phyloP scores from a whole-genome alignment of 37 sponge, comb jelly and placozoan genomes.

The Beroe ovata region DNA sequence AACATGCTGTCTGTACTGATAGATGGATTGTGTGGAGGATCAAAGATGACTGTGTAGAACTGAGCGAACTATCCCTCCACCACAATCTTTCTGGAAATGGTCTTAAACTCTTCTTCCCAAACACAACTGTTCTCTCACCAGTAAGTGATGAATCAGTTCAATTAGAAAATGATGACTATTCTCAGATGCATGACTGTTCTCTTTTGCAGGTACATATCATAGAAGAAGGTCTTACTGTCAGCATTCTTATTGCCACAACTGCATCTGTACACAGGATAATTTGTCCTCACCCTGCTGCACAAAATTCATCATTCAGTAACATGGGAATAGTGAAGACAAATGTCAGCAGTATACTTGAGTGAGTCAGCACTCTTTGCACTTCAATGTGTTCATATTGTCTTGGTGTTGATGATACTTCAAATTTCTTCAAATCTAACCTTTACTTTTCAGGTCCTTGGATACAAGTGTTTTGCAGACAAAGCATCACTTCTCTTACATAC shows the following conservation, averaged over 20 bases:
- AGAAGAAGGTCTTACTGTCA: conserved; percentile 64
- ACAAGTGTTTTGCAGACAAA: conserved; percentile 35
- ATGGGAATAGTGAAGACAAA: conserved; percentile 38
- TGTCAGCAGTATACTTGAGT: conserved; percentile 16
- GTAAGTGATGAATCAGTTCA: conserved; percentile 31
- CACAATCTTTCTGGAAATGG: conserved; percentile 57
- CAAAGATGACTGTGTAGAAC: conserved; percentile 20
- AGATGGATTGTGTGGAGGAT: conserved; percentile 54
- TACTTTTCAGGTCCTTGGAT: conserved; percentile 35
- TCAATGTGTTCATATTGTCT: no score
- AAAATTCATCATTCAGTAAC: background rate
- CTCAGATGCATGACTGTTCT: no score
- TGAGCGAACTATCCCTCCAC: conserved; percentile 42
- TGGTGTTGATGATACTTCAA: no score
- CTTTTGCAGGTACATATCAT: conserved; percentile 23
- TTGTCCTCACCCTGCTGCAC: conserved; percentile 25
- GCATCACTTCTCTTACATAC: conserved; percentile 63
- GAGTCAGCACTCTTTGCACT: no score
- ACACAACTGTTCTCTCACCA: conserved; percentile 47
- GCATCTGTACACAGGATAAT: conserved; percentile 53
- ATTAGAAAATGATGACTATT: no score
- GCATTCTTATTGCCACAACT: conserved; percentile 53
- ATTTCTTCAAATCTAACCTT: no score
- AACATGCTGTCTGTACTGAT: background rate
- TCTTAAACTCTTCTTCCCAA: conserved; percentile 48